These are phyloP conservation scores for Dryas iulia DNA, from an alignment of 1,140 invertebrate genomes.

Conservation along the genomic window DNA sequence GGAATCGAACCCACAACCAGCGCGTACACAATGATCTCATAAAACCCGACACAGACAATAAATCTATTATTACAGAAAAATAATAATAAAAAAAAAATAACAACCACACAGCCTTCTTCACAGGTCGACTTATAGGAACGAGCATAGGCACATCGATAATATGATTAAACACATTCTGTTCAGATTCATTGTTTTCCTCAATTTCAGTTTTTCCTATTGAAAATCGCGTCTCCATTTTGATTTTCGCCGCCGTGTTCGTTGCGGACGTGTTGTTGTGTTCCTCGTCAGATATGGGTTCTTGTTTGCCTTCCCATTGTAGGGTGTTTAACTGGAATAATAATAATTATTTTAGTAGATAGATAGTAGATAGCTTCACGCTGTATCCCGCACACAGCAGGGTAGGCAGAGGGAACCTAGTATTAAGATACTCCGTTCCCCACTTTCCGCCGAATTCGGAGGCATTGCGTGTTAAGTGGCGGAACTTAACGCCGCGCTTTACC, in stretches of 20 bases:
- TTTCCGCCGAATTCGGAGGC: too few relatives aligned
- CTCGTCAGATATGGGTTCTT: slow-evolving; percentile 60
- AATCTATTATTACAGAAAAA: neutral
- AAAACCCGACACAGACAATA: too few relatives aligned
- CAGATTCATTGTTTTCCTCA: slow-evolving; percentile 24
- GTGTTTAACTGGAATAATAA: neutral
- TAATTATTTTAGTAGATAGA: too few relatives aligned
- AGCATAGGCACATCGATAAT: neutral
- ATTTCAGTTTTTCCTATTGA: slow-evolving; percentile 59
- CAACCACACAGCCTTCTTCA: neutral
- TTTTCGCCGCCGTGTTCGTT: slow-evolving; percentile 22
- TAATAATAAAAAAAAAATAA: neutral
- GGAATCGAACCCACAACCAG: neutral
- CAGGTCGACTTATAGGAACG: neutral
- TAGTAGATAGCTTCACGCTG: too few relatives aligned
- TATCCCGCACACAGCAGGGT: too few relatives aligned
- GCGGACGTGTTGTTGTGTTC: slow-evolving; percentile 9
- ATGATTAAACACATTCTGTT: neutral
- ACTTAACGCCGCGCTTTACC: too few relatives aligned
- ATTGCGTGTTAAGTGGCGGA: too few relatives aligned
- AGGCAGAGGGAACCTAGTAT: too few relatives aligned
- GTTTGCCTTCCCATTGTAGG: slow-evolving; percentile 57
- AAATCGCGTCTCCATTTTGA: slow-evolving; percentile 27
- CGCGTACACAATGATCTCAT: neutral
- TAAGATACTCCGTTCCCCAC: too few relatives aligned